Percentiles rank a stretch among this genome's conserved stretches.
Conservation (phyloP, 2,113 vertebrate species). For the human region GRCh38 chr2:76050001-76050500, state of each 20-base stretch:
- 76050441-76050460: neutral
- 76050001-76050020: no score
- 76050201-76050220: neutral
- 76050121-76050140: neutral
- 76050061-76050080: neutral
- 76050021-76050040: no score
- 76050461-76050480: neutral
- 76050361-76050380: neutral
- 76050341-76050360: neutral
- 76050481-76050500: neutral
- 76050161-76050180: neutral
- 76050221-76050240: neutral
- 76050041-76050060: no score
- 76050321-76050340: neutral
- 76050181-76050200: neutral
- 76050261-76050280: neutral
- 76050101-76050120: neutral
- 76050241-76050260: neutral
- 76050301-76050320: neutral
- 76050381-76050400: neutral
- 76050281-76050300: neutral
- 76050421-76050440: neutral
- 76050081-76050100: neutral
- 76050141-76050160: neutral
- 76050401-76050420: neutral